These are phyloP conservation scores for Esox lucius DNA, from an alignment of 2,797 vertebrate species.

Conservation along the genomic window DNA sequence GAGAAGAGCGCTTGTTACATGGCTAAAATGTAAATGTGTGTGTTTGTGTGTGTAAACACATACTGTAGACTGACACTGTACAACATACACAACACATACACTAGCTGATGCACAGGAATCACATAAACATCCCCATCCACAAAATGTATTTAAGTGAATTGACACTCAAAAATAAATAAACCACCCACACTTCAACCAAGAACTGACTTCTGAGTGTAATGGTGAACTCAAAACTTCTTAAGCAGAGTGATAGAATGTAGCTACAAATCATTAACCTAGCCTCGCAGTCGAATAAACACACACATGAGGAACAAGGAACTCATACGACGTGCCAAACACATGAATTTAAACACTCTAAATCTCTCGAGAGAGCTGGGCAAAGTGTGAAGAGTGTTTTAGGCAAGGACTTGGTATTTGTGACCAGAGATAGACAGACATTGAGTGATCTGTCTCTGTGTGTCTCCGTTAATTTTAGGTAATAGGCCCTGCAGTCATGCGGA, in stretches of 20 bases:
- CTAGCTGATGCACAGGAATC: too few species aligned
- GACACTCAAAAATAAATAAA: neutral
- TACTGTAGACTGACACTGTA: constrained; percentile 2
- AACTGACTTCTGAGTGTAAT: neutral
- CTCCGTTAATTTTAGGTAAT: constrained; percentile 62
- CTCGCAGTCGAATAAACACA: constrained; percentile 34
- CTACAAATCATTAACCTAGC: neutral
- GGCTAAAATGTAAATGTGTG: constrained; percentile 8
- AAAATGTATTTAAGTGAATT: too few species aligned
- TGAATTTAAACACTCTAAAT: constrained; percentile 35
- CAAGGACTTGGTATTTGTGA: constrained; percentile 57
- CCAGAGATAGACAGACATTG: constrained; percentile 17
- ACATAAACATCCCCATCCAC: too few species aligned
- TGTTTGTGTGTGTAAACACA: neutral
- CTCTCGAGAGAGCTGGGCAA: constrained; percentile 31
- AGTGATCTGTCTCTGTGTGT: constrained; percentile 35
- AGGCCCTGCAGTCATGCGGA: constrained; percentile 55
- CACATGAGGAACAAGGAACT: neutral
- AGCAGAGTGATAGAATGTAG: neutral
- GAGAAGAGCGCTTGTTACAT: too few species aligned
- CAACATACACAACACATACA: neutral
- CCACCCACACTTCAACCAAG: neutral
- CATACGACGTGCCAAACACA: constrained; percentile 26
- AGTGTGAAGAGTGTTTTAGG: constrained; percentile 52
- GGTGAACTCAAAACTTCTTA: neutral